Percentiles rank a stretch among this genome's conserved stretches.
Evolutionary conservation across 2,888 invertebrate species (phyloP).

Genomic region (Psococerastis gibbosa): DNA sequence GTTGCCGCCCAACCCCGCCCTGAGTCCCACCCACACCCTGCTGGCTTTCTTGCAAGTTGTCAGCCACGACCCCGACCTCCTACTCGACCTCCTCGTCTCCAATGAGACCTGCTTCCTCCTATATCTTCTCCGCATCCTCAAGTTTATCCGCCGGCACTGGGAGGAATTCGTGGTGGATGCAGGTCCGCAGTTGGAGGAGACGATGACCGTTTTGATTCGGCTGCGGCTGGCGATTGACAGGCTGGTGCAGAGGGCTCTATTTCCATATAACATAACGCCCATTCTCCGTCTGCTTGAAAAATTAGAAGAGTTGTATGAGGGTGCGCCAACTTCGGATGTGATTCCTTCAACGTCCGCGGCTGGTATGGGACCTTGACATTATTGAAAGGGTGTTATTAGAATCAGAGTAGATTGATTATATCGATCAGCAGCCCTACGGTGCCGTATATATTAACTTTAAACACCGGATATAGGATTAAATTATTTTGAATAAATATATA

Average conservation of each 20-base stretch:
- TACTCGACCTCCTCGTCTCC: constrained; percentile 69
- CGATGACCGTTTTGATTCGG: constrained; percentile 65
- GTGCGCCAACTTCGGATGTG: too few species aligned
- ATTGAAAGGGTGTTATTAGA: neutral
- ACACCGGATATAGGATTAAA: too few species aligned
- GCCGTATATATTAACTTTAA: too few species aligned
- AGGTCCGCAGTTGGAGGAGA: constrained; percentile 51
- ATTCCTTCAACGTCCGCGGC: constrained; percentile 15
- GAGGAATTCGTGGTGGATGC: constrained; percentile 61
- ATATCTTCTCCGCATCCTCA: constrained; percentile 64
- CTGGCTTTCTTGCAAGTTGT: constrained; percentile 70
- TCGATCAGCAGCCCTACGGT: neutral
- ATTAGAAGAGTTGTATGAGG: constrained; percentile 70
- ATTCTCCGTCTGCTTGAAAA: constrained; percentile 64
- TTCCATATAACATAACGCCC: constrained; percentile 81
- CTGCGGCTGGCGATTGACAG: constrained; percentile 62
- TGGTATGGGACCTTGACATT: constrained; percentile 11
- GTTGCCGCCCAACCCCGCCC: constrained; percentile 52
- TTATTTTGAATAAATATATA: too few species aligned
- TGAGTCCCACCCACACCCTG: constrained; percentile 74
- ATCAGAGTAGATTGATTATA: neutral
- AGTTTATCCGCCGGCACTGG: constrained; percentile 71
- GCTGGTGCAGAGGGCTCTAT: constrained; percentile 61
- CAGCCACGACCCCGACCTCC: constrained; percentile 55
- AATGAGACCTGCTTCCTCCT: constrained; percentile 80